A percentile compares a stretch with the other conserved stretches of the same genome.
These are phyloP conservation scores for Plectrocnemia conspersa DNA, from an alignment of 1,140 invertebrate genomes.

Conservation along the genomic window DNA sequence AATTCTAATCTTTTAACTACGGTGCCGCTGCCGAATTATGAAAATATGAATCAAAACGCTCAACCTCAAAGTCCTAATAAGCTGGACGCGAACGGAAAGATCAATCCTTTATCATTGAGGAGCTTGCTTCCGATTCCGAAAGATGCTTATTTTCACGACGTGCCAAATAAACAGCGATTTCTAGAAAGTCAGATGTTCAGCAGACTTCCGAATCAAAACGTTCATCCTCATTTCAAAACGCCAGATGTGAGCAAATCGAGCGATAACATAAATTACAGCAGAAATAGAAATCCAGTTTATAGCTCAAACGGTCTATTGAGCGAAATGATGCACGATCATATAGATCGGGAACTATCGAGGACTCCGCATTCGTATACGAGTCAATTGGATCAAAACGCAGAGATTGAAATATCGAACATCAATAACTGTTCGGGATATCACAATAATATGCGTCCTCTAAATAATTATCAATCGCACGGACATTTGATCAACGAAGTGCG, in stretches of 20 bases:
- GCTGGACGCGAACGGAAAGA: conserved; percentile 21
- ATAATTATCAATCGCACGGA: conserved; percentile 36
- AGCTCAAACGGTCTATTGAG: conserved; percentile 47
- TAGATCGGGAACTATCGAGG: conserved; percentile 46
- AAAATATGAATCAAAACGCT: conserved; percentile 43
- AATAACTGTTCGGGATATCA: conserved; percentile 44
- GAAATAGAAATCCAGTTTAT: conserved; percentile 47
- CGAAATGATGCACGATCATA: conserved; percentile 52
- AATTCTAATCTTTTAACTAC: conserved; percentile 52
- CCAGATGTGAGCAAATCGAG: conserved; percentile 6
- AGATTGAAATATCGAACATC: conserved; percentile 48
- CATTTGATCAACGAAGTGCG: conserved; percentile 38
- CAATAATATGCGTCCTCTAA: conserved; percentile 40
- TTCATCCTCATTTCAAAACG: conserved; percentile 29
- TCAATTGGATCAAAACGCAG: conserved; percentile 47
- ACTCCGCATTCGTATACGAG: conserved; percentile 49
- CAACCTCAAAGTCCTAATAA: conserved; percentile 31
- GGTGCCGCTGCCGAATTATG: conserved; percentile 50
- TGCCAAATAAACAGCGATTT: conserved; percentile 46
- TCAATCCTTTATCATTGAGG: conserved; percentile 23
- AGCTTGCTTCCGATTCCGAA: conserved; percentile 46
- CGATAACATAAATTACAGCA: conserved; percentile 37
- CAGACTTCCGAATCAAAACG: conserved; percentile 23
- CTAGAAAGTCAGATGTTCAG: conserved; percentile 39
- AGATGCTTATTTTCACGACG: conserved; percentile 58